phyloP scores from a whole-genome alignment of 2,113 vertebrate genomes.

The Lasiurus borealis region DNA sequence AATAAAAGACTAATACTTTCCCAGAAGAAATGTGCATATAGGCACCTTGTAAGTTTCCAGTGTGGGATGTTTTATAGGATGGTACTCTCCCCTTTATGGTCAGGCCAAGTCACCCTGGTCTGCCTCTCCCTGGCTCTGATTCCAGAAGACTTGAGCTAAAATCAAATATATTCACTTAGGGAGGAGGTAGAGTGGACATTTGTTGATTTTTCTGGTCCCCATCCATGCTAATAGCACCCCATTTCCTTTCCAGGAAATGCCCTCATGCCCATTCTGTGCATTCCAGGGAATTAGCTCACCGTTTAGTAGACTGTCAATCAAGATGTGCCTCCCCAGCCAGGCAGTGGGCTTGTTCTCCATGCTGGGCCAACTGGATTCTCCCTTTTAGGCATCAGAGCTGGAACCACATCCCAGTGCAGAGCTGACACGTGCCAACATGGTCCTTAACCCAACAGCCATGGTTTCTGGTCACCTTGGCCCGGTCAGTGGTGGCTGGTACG shows the following conservation, averaged over 20 bases:
- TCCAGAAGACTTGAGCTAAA: slow-evolving; percentile 70
- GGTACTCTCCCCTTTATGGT: neutral
- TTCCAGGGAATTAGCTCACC: slow-evolving; percentile 80
- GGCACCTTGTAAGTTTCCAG: neutral
- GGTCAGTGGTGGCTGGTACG: neutral
- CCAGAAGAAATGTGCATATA: neutral
- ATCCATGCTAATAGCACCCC: slow-evolving; percentile 77
- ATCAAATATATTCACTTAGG: slow-evolving; percentile 57
- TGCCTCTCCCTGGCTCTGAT: slow-evolving; percentile 26
- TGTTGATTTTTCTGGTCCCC: slow-evolving; percentile 76
- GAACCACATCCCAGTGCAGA: neutral
- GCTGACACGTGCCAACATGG: rapidly evolving
- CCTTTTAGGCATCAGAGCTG: neutral
- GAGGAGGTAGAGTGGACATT: slow-evolving; percentile 56
- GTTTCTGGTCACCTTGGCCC: neutral
- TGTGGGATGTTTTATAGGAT: neutral
- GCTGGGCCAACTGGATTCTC: neutral
- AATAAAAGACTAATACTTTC: slow-evolving; percentile 18
- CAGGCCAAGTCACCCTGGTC: neutral
- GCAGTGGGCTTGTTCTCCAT: neutral
- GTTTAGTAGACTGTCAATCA: slow-evolving; percentile 67
- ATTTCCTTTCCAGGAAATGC: slow-evolving; percentile 82
- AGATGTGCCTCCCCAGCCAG: neutral
- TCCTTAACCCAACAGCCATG: neutral
- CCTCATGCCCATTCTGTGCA: slow-evolving; percentile 71